Conservation (phyloP, 2,888 invertebrate genomes). For the Lasioglossum calceatum region DNA sequence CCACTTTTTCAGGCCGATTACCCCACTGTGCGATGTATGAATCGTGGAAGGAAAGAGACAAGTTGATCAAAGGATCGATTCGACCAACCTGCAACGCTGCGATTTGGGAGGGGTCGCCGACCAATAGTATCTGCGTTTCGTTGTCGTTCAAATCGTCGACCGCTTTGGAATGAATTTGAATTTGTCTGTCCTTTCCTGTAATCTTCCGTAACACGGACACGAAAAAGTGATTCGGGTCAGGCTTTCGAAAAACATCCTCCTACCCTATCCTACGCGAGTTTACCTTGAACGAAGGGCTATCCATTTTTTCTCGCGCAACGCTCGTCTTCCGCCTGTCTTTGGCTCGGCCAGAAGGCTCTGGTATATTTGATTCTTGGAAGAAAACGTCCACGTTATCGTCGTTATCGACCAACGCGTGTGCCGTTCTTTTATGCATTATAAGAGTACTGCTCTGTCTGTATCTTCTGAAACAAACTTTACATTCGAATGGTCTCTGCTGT, state of each 20-base stretch:
- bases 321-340: conserved; percentile 57
- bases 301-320: conserved; percentile 49
- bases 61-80: neutral
- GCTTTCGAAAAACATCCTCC: neutral
- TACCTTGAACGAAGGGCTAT: conserved; percentile 49
- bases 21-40: neutral
- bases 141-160: conserved; percentile 73
- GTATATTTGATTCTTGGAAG: conserved; percentile 61
- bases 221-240: neutral
- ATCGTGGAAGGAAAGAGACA: neutral
- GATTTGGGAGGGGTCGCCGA: conserved; percentile 80
- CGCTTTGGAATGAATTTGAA: conserved; percentile 71
- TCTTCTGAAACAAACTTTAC: conserved; percentile 86
- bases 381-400: conserved; percentile 83
- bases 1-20: no score
- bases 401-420: conserved; percentile 85
- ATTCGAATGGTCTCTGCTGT: conserved; percentile 86
- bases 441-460: conserved; percentile 88
- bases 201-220: conserved; percentile 60
- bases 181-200: conserved; percentile 71
- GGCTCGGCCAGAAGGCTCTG: conserved; percentile 48
- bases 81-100: conserved; percentile 77
- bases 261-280: neutral
- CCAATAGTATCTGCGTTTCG: conserved; percentile 80
- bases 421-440: conserved; percentile 87